Conservation (phyloP, 1,140 invertebrate genomes). For the Bombus difficillimus region DNA sequence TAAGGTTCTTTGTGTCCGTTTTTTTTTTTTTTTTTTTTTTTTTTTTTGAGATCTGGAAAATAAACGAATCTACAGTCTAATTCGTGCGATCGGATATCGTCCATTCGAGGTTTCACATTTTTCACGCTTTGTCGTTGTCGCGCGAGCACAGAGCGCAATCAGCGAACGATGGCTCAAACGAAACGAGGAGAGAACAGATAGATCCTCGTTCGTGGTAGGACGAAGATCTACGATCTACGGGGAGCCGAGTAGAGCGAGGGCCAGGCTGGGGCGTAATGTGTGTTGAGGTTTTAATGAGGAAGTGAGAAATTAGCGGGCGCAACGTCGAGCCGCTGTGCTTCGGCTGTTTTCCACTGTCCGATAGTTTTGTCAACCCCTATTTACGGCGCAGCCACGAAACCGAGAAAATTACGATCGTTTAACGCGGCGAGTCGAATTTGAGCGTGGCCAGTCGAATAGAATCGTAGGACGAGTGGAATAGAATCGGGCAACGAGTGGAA, state of each 20-base stretch:
- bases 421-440: constrained; percentile 39
- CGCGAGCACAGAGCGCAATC: not conserved
- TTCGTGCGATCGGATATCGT: not conserved
- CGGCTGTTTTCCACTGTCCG: constrained; percentile 70
- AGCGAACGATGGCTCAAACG: constrained; percentile 60
- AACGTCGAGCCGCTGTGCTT: constrained; percentile 60
- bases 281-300: constrained; percentile 81
- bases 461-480: not conserved
- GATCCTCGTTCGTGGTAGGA: constrained; percentile 64
- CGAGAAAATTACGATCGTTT: constrained; percentile 10
- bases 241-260: constrained; percentile 64
- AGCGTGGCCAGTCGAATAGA: not conserved
- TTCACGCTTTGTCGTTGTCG: not conserved
- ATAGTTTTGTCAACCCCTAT: constrained; percentile 70
- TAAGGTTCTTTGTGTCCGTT: no score
- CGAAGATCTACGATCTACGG: constrained; percentile 75
- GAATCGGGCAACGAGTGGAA: constrained; percentile 7
- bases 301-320: constrained; percentile 80
- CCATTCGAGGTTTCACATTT: not conserved
- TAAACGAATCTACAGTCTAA: not conserved
- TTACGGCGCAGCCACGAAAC: constrained; percentile 37
- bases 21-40: no score
- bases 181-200: constrained; percentile 69
- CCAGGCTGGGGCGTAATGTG: constrained; percentile 72
- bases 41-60: not conserved